Evolutionary conservation across 2,797 vertebrate genomes (phyloP).

Genomic region (Pelobates cultripes): DNA sequence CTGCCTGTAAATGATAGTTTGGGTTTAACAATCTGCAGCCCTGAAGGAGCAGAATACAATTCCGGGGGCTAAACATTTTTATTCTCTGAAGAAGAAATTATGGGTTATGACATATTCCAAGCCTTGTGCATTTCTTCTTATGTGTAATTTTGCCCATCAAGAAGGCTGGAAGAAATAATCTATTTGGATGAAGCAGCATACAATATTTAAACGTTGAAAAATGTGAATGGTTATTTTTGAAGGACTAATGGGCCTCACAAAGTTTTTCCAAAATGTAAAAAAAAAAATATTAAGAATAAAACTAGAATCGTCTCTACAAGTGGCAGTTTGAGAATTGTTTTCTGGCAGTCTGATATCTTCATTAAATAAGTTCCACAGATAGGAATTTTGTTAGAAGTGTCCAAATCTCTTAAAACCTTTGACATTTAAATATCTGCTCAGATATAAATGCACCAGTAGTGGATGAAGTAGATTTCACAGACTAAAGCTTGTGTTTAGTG

Average conservation of each 20-base stretch:
- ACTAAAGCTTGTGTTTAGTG: no score
- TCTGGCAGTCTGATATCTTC: no score
- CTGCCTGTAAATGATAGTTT: constrained; percentile 41
- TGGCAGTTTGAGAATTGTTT: no score
- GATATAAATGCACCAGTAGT: no score
- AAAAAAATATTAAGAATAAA: neutral
- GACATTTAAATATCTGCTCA: no score
- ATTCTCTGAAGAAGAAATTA: constrained; percentile 13
- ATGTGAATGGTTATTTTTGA: no score
- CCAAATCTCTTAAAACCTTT: no score
- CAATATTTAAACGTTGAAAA: neutral
- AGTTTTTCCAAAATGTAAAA: no score
- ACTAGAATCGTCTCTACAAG: neutral
- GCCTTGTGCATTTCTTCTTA: neutral
- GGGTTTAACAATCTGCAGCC: constrained; percentile 12
- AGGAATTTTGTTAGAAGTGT: no score
- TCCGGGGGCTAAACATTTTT: constrained; percentile 19
- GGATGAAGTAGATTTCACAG: no score
- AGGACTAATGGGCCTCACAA: no score
- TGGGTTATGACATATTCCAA: constrained; percentile 4
- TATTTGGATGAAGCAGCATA: neutral
- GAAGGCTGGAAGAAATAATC: neutral
- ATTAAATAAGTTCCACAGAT: no score
- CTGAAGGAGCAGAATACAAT: constrained; percentile 13
- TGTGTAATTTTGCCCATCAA: constrained; percentile 12